Evolutionary conservation across 2,888 invertebrate genomes (phyloP).

Genomic region (Eupsilia transversa): DNA sequence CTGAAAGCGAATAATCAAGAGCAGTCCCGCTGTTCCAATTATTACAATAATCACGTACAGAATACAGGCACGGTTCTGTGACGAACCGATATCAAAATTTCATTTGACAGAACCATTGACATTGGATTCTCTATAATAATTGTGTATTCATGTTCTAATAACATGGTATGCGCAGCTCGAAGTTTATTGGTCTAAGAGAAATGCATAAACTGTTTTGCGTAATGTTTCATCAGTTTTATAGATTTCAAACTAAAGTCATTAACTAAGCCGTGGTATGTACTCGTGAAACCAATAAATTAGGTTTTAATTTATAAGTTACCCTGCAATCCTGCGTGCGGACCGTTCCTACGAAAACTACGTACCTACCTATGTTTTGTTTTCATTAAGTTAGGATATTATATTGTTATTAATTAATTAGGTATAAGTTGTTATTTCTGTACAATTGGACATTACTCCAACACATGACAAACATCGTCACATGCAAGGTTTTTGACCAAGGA

Average conservation of each 20-base stretch:
- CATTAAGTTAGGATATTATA: not conserved
- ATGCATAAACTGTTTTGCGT: slow-evolving; percentile 15
- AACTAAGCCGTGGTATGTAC: not conserved
- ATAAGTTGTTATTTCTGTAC: not conserved
- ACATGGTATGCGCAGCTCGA: slow-evolving; percentile 13
- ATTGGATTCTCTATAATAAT: slow-evolving; percentile 50
- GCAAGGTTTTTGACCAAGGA: not conserved
- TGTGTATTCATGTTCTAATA: slow-evolving; percentile 42
- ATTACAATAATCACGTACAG: slow-evolving; percentile 72
- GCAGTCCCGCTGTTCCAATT: slow-evolving; percentile 66
- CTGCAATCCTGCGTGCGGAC: not conserved
- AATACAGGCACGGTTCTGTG: slow-evolving; percentile 60
- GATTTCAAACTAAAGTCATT: not conserved
- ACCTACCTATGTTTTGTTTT: too few species aligned
- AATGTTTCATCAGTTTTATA: not conserved
- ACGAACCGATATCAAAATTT: slow-evolving; percentile 67
- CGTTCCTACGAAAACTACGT: not conserved
- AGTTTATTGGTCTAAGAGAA: slow-evolving; percentile 26
- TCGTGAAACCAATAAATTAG: not conserved
- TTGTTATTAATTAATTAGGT: not conserved
- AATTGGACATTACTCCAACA: not conserved
- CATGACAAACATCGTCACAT: not conserved
- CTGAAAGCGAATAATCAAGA: slow-evolving; percentile 63
- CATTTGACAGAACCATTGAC: slow-evolving; percentile 52
- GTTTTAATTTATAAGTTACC: not conserved